Evolutionary conservation across 1,140 invertebrate species (phyloP).

Genomic region (Diuraphis noxia): DNA sequence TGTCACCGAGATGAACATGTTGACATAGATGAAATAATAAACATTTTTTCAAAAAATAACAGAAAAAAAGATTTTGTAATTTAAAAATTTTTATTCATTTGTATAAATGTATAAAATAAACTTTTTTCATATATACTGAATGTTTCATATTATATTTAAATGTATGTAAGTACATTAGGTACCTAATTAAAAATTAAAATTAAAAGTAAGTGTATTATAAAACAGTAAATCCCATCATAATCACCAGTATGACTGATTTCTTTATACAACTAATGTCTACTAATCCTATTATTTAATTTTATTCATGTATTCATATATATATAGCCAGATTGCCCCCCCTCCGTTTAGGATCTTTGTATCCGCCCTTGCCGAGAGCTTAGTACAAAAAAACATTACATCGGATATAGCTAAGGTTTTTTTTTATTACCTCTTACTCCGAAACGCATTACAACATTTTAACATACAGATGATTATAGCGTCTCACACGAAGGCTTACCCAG

Average conservation of each 20-base stretch:
- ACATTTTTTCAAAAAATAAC: constrained; percentile 32
- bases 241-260: not conserved
- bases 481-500: too few relatives aligned
- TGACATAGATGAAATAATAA: constrained; percentile 14
- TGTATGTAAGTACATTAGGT: not conserved
- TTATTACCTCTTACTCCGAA: too few relatives aligned
- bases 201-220: not conserved
- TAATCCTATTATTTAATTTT: not conserved
- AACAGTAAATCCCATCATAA: not conserved
- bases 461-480: too few relatives aligned
- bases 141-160: constrained; percentile 21
- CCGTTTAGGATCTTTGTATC: not conserved
- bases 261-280: not conserved
- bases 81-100: constrained; percentile 25
- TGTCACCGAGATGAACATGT: constrained; percentile 18
- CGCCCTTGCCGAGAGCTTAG: too few relatives aligned
- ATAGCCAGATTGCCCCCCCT: not conserved
- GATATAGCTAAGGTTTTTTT: too few relatives aligned
- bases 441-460: too few relatives aligned
- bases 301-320: not conserved
- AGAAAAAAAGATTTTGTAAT: constrained; percentile 31
- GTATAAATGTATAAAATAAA: constrained; percentile 13
- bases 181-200: constrained; percentile 18
- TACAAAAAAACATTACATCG: too few relatives aligned
- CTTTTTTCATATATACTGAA: not conserved